Conservation (phyloP, 2,113 vertebrate genomes). For the Carassius gibelio region DNA sequence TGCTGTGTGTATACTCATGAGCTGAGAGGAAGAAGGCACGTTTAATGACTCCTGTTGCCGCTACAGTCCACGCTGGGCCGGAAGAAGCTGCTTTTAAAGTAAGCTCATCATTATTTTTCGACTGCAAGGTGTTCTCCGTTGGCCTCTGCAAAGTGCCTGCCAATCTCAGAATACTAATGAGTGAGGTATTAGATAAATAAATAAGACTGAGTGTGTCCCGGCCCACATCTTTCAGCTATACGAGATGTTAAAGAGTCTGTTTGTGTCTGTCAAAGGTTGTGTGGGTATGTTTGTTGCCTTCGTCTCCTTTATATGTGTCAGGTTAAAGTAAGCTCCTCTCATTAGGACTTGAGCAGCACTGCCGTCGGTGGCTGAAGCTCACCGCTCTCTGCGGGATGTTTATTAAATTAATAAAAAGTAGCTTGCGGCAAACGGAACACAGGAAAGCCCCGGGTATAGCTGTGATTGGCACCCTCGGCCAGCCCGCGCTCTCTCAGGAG, state of each 20-base stretch:
- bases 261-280: constrained; percentile 37
- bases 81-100: constrained; percentile 64
- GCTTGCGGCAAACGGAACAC: constrained; percentile 71
- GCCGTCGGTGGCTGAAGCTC: constrained; percentile 53
- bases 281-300: constrained; percentile 32
- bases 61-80: constrained; percentile 50
- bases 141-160: constrained; percentile 56
- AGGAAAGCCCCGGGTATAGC: constrained; percentile 68
- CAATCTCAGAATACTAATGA: constrained; percentile 65
- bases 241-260: constrained; percentile 42
- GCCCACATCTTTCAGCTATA: constrained; percentile 29
- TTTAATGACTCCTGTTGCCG: constrained; percentile 73
- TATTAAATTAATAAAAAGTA: constrained; percentile 82
- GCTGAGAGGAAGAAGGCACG: constrained; percentile 55
- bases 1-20: constrained; percentile 64
- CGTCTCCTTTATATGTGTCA: constrained; percentile 13
- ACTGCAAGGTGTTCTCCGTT: constrained; percentile 57
- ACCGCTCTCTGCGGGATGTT: constrained; percentile 74
- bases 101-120: constrained; percentile 73
- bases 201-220: constrained; percentile 34
- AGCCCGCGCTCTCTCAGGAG: constrained; percentile 65
- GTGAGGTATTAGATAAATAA: constrained; percentile 50
- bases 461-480: constrained; percentile 75
- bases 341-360: constrained; percentile 62
- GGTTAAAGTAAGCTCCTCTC: constrained; percentile 60